Percentiles rank a stretch among this genome's conserved stretches.
phyloP scores from a whole-genome alignment of 2,113 vertebrate species.

The Delphinus delphis region DNA sequence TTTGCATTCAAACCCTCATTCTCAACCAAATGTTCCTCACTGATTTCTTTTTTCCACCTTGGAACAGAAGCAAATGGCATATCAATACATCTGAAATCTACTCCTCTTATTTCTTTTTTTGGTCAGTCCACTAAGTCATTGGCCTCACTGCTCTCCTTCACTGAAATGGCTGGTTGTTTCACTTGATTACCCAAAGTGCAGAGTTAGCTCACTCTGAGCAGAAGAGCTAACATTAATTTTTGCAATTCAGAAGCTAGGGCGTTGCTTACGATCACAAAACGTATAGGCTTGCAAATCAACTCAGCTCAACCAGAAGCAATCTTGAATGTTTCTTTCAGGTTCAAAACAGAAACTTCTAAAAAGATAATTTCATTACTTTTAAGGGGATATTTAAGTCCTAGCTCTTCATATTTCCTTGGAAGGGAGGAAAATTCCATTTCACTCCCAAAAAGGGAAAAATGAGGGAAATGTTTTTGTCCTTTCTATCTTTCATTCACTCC shows the following conservation, averaged over 20 bases:
- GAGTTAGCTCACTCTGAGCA: background rate
- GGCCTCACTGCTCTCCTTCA: background rate
- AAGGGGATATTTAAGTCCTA: background rate
- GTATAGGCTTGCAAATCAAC: background rate
- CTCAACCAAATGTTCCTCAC: constrained; percentile 7
- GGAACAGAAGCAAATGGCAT: background rate
- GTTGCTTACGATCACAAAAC: background rate
- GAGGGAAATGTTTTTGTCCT: background rate
- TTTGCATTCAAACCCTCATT: background rate
- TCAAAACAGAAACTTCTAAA: background rate
- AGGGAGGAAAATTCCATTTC: background rate
- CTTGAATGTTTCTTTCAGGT: background rate
- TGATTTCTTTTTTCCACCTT: background rate
- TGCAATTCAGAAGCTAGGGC: background rate
- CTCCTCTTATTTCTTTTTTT: background rate
- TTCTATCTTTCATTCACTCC: background rate
- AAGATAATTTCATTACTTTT: background rate
- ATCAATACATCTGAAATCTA: background rate
- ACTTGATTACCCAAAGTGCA: background rate
- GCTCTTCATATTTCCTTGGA: background rate
- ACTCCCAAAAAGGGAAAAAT: background rate
- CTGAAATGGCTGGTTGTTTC: background rate
- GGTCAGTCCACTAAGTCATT: background rate
- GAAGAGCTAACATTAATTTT: background rate
- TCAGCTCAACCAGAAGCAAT: background rate